Base-by-base conservation (phyloP, 2,797 vertebrate species). In the Dromococcyx pavoninus region DNA sequence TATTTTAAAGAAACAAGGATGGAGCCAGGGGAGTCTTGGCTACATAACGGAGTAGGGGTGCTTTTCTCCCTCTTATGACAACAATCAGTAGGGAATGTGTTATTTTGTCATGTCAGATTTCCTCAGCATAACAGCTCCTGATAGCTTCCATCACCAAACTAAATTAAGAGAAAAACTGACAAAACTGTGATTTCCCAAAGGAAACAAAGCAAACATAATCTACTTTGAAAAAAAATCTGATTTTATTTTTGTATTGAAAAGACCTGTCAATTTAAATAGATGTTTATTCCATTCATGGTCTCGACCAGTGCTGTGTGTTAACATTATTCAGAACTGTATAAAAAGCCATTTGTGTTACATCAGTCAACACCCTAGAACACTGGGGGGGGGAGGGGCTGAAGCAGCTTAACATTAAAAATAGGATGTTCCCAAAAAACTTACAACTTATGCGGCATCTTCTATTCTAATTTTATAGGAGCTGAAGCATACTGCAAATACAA, bases 211-310 rank as follows among this genome's bases (percentile, higher is more conserved):
- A 97, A 95, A 91, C 95, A 37, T 92, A 70, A 94, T 91, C 92
- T 96, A 96, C 94, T 97, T 97, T 93, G 95, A 97, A 98, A 97
- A 46, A 95, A 94, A 97, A 96, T 95, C 88, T 79, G 88, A 94
- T 97, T 98, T 97, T 98, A 97, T 98, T 98, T 97, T 94, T 76
- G 82, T 89, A 98, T 97, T 95, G 96, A 97, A 97, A 97, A 97
- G 97, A 96, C 96, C 94, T 96, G 54, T 97, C 92, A 76, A 84
- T 95, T 98, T 95, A 96, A 96, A 96, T 96, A 95, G 93, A 66
- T 96, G 91, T 93, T 97, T 93, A 97, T 97, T 97, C 94, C 95
- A 95, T 44, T 96, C 92, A 95, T 10, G 91, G 88, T 96, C 89
- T 96, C 92, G 91, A 95, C 95, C 94, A 82, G 95, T 93, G 89